Evolutionary conservation across 2,113 vertebrate genomes (phyloP).

Genomic region (Nestor notabilis): DNA sequence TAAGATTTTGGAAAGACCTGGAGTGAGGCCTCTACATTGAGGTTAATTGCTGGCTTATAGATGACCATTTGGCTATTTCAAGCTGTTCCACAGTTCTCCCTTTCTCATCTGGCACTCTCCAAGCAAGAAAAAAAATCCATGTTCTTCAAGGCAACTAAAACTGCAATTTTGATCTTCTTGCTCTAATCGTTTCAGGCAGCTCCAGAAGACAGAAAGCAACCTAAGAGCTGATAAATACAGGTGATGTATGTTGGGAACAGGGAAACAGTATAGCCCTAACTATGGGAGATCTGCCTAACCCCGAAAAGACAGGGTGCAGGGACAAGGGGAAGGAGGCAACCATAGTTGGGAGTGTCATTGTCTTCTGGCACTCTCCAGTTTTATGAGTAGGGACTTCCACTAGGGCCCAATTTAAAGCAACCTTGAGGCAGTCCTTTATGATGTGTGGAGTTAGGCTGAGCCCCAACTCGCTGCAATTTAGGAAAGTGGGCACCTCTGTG

Average conservation of each 20-base stretch:
- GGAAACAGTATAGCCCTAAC: background rate
- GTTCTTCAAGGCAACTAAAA: background rate
- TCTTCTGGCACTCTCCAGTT: background rate
- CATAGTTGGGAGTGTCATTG: background rate
- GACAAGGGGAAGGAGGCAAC: background rate
- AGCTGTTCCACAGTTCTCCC: background rate
- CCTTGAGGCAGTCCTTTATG: background rate
- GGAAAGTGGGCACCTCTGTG: background rate
- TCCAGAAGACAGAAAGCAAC: background rate
- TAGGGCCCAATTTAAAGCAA: background rate
- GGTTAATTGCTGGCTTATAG: background rate
- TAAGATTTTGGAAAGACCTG: background rate
- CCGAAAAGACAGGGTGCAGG: background rate
- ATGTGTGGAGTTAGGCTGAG: background rate
- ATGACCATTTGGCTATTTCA: background rate
- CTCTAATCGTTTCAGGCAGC: background rate
- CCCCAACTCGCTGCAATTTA: background rate
- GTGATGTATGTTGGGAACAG: background rate
- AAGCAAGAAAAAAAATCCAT: background rate
- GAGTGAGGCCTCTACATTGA: background rate
- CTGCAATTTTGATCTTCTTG: background rate
- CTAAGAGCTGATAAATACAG: background rate
- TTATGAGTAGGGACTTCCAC: background rate
- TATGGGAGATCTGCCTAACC: background rate
- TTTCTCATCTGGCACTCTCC: background rate